Evolutionary conservation across 2,113 vertebrate genomes (phyloP), one percentile per base, ranked within the genome.

Genomic region (Peromyscus californicus): DNA sequence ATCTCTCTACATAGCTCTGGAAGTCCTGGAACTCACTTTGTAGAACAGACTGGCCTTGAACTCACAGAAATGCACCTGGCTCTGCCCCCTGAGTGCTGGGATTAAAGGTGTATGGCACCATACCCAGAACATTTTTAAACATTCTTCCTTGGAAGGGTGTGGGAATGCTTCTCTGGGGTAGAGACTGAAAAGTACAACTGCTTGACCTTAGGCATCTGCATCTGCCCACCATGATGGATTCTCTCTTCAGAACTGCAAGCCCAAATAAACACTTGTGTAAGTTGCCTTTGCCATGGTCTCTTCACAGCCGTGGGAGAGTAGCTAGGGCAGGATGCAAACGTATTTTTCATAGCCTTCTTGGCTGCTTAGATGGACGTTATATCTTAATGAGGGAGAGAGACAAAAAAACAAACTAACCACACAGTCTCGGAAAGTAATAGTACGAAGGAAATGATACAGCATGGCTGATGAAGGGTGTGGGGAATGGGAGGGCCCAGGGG

Each of bases 281-380:
- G 79, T 22, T 57, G 10, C 19, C 51, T 82, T 57, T 57, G 21
- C 19, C 51, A 57, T 13, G 33, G 19, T 57, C 79, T 57, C 57
- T 29, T 15, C 12, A 63, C 82, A 42, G 59, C 59, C 61, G 16
- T 0, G 4, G n/a, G 24, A 29, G 63, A 29, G 59, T 42, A 42
- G 31, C 59, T 63, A 63, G 59, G 45, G 26, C 45, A 54, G 78
- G 16, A 11, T 36, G 26, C 48, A 70, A 78, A 67, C 80, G 45
- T 85, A 21, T 75, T 92, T 97, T 87, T 70, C 61, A 16, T 54
- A 76, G 75, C 31, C 16, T 5, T 72, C 51, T 67, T 85, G 94
- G 87, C 51, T 59, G 57, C 75, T 51, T 26, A 24, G 39, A 29
- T 70, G 57, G 39, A 85, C 29, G 74, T 79, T 87, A 39, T 5